Base-by-base conservation (phyloP, 2,113 vertebrate species). In the Ovibos moschatus region DNA sequence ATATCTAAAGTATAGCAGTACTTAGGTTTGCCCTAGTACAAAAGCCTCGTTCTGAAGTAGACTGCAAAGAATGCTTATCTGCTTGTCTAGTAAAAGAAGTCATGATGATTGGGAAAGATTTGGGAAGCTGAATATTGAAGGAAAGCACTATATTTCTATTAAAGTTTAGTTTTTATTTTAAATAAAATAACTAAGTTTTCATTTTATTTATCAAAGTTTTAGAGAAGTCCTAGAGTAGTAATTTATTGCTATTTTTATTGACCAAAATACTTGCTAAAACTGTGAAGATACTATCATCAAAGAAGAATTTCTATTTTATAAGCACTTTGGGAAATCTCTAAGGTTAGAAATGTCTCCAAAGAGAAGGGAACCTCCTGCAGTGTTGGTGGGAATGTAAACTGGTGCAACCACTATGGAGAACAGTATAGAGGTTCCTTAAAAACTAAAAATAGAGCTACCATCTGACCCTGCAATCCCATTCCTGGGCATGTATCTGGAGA, bases 231-330 rank as follows among this genome's bases (percentile, higher is more conserved):
- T 82, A 12, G 36, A 89, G 50, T 3, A 84, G 30, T 25, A 28
- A 58, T 51, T 40, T 40, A 40, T 40, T 40, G 21, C 8, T 45
- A 25, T 57, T 36, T 74, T 51, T 83, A 36, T 47, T 81, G 33
- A 86, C 25, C 19, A 76, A 89, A 74, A 58, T 86, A 43, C 82
- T 76, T 93, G 40, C 87, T 67, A 51, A 33, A 97, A 88, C 53
- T 91, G 5, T 16, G 83, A 16, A 91, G 45, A 94, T 25, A 5
- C 2, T 28, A 55, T 25, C 57, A 55, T 25, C 62, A 55, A 50
- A 82, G 40, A 89, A 82, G 45, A 92, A 86, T 81, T 93, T 97
- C 55, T 91, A 23, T 89, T 86, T 92, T 58, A 15, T 60, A n/a
- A 93, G 57, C 40, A 25, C 6, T 23, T 60, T 30, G 21, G 40